These are phyloP conservation scores for Stercorarius parasiticus DNA, from an alignment of 2,113 vertebrate species.

Conservation along the genomic window DNA sequence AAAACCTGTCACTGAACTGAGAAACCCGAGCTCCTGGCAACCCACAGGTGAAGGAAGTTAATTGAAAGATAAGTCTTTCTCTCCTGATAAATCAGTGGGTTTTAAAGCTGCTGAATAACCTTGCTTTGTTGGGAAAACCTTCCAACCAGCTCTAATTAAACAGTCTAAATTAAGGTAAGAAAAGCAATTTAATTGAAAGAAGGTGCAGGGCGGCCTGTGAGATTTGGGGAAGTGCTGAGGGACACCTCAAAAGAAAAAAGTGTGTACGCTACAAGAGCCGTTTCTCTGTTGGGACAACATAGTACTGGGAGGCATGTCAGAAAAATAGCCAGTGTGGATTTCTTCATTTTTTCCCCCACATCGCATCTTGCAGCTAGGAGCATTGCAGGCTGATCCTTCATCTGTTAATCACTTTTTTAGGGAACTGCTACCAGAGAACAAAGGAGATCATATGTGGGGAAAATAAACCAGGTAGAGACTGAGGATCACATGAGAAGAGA, in stretches of 20 bases:
- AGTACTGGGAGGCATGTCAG: not conserved
- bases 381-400: not conserved
- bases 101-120: constrained; percentile 19
- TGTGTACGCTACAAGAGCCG: fast-evolving
- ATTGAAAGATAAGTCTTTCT: constrained; percentile 16
- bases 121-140: not conserved
- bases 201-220: not conserved
- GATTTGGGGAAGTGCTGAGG: not conserved
- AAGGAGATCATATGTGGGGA: not conserved
- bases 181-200: constrained; percentile 27
- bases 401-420: not conserved
- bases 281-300: not conserved
- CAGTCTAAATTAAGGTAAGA: constrained; percentile 1
- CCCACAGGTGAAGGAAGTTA: constrained; percentile 16
- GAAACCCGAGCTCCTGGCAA: not conserved
- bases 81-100: constrained; percentile 15
- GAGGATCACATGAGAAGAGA: not conserved
- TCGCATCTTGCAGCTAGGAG: not conserved
- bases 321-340: not conserved
- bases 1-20: not conserved
- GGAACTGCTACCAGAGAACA: not conserved
- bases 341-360: not conserved
- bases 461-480: not conserved
- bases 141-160: constrained; percentile 12
- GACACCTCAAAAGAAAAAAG: not conserved